These are phyloP conservation scores for Butorides virescens DNA, from an alignment of 2,113 vertebrate species.

Conservation along the genomic window DNA sequence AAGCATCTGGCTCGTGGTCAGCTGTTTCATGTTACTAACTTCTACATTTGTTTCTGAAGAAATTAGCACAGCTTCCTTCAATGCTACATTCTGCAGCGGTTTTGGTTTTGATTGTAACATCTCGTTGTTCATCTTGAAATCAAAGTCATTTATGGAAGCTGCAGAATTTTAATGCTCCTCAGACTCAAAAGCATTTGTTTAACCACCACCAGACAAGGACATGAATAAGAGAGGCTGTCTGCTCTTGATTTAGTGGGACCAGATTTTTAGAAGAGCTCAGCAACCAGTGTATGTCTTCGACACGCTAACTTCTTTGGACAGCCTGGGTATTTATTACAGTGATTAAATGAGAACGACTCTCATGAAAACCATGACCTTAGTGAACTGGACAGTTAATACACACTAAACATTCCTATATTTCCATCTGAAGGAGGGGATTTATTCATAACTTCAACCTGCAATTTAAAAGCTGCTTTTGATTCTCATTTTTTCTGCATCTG, in stretches of 20 bases:
- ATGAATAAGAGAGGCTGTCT: slow-evolving; percentile 45
- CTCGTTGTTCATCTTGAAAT: slow-evolving; percentile 53
- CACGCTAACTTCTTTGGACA: background rate
- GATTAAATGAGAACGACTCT: background rate
- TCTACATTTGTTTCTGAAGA: slow-evolving; percentile 61
- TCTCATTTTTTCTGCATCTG: background rate
- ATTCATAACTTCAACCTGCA: background rate
- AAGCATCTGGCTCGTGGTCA: slow-evolving; percentile 61
- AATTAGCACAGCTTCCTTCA: slow-evolving; percentile 50
- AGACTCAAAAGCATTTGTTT: slow-evolving; percentile 64
- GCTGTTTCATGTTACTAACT: slow-evolving; percentile 51
- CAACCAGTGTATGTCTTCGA: background rate
- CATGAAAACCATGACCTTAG: background rate
- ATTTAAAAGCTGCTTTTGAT: slow-evolving; percentile 23
- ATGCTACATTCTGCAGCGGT: slow-evolving; percentile 5
- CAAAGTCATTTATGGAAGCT: slow-evolving; percentile 62
- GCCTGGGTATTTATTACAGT: background rate
- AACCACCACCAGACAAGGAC: slow-evolving; percentile 61
- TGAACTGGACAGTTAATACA: background rate
- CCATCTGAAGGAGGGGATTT: background rate
- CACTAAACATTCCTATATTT: background rate
- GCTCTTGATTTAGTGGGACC: slow-evolving; percentile 48
- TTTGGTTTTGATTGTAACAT: slow-evolving; percentile 63
- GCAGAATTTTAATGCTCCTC: slow-evolving; percentile 59
- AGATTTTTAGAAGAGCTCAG: slow-evolving; percentile 44